phyloP scores from a whole-genome alignment of 2,888 invertebrate species.

The Drosophila nr. medialis region DNA sequence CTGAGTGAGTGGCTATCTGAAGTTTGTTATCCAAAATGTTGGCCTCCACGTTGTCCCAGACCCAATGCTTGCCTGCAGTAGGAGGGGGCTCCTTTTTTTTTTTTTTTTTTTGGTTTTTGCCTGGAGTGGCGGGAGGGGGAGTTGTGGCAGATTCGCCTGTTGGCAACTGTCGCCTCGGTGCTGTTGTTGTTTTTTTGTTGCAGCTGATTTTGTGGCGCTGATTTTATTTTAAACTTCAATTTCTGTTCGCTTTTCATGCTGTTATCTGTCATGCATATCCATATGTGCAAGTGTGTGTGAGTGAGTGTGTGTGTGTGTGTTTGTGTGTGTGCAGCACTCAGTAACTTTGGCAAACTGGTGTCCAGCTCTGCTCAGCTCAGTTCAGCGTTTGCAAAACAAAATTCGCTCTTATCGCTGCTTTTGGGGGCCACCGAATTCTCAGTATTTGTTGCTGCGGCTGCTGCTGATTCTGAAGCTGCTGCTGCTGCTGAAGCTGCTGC shows the following conservation, averaged over 20 bases:
- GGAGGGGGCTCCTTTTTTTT: neutral
- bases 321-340: constrained; percentile 25
- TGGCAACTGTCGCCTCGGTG: constrained; percentile 58
- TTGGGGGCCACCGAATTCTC: constrained; percentile 63
- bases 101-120: neutral
- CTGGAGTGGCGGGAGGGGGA: constrained; percentile 4
- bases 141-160: constrained; percentile 35
- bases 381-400: constrained; percentile 46
- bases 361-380: constrained; percentile 17
- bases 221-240: constrained; percentile 57
- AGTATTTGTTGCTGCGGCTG: constrained; percentile 51
- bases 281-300: constrained; percentile 30
- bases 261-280: constrained; percentile 70
- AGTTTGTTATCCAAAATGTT: constrained; percentile 79
- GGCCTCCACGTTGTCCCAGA: constrained; percentile 48
- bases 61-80: constrained; percentile 18
- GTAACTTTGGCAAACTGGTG: constrained; percentile 38
- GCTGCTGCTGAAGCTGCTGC: too few relatives aligned
- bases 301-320: constrained; percentile 1
- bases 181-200: constrained; percentile 20
- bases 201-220: constrained; percentile 61
- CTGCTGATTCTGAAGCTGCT: constrained; percentile 7
- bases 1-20: constrained; percentile 69
- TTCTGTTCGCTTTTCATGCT: constrained; percentile 56
- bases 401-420: constrained; percentile 60